Evolutionary conservation across 2,888 invertebrate genomes (phyloP), one percentile per base, ranked within the genome.

Genomic region (Tenthredo livida): DNA sequence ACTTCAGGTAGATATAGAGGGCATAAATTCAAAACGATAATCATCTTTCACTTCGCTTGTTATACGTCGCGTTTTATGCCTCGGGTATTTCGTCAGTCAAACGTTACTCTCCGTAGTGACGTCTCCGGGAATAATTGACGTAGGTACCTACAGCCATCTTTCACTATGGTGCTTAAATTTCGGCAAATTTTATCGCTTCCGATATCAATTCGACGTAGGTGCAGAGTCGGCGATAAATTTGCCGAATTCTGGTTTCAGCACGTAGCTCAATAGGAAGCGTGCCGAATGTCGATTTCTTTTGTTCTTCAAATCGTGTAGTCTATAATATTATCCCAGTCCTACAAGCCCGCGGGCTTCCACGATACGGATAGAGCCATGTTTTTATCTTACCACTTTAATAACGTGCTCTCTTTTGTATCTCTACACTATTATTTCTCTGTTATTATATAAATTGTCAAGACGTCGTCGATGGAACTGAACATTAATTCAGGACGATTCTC

Each of bases 21-120:
- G 85, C 85, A 87, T 87, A 85, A 85, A 87, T 86, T 86, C 72
- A 25, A 70, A 82, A 25, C 65, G 54, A 40, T 84, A 67, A 83
- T 83, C 25, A 67, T 83, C 83, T 29, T 61, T 70, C 47, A 58
- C 47, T 61, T 70, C 47, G 37, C 67, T 25, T 43, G 33, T 43
- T 82, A 65, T 33, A 50, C 83, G 67, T 33, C 67, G n/a, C 25
- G 61, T 80, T 65, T 0, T 10, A 80, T 40, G 12, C 3, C 25
- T 15, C 17, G 10, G 29, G 17, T 40, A 77, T 77, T 77, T 77
- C 33, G 54, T 77, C 54, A 77, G 33, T 77, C 77, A 54, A 54
- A 40, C n/a, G n/a, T 50, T 54, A 75, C 15, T 15, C 47, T 15
- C 15, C 17, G 5, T 9, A 75, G 15, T 29, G 77, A 33, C 77